A percentile compares a stretch with the other conserved stretches of the same genome.
phyloP scores from a whole-genome alignment of 2,113 vertebrate genomes.

The Barbus barbus region DNA sequence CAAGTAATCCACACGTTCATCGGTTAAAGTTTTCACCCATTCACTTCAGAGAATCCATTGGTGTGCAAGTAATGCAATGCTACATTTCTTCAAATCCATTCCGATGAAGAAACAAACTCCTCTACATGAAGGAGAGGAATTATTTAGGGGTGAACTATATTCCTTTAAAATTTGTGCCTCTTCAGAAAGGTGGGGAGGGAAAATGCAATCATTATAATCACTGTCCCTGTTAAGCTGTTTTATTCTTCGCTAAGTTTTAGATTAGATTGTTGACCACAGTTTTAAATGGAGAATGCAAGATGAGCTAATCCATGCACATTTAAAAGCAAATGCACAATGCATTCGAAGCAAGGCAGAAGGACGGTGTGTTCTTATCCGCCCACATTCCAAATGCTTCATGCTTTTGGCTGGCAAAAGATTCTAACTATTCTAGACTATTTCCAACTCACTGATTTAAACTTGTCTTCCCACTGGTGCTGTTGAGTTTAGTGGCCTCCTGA shows the following conservation, averaged over 20 bases:
- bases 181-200: background rate
- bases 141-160: background rate
- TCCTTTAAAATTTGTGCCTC: background rate
- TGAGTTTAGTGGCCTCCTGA: constrained; percentile 53
- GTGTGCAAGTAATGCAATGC: background rate
- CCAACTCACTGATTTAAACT: constrained; percentile 17
- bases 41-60: background rate
- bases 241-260: background rate
- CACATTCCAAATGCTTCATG: constrained; percentile 5
- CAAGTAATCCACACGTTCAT: too few species aligned
- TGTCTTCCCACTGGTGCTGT: constrained; percentile 17
- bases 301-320: background rate
- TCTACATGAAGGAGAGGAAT: background rate
- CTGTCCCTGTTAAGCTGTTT: background rate
- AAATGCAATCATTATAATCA: background rate
- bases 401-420: constrained; percentile 32
- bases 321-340: background rate
- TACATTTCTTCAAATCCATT: background rate
- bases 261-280: background rate
- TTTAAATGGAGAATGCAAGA: background rate
- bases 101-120: background rate
- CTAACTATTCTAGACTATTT: too few species aligned
- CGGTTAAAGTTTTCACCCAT: background rate
- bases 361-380: constrained; percentile 4
- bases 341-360: constrained; percentile 14